Base-by-base conservation (phyloP, 2,888 invertebrate genomes). In the Dryobota labecula region DNA sequence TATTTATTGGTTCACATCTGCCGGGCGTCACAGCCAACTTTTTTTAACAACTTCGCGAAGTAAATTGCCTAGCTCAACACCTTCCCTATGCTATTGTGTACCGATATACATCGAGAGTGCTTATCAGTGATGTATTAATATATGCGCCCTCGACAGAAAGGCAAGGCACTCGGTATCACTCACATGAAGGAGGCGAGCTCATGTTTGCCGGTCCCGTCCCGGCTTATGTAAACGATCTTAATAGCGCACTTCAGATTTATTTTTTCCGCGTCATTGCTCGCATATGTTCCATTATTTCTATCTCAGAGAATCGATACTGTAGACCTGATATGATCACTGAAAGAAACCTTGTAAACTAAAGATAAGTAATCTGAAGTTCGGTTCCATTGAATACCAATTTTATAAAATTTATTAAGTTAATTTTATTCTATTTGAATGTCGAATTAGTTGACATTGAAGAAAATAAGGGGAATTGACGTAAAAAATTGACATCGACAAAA, bases 191-290 rank as follows among this genome's bases (percentile, higher is more conserved):
- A n/a, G n/a, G n/a, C n/a, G n/a, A 71, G 73, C 76, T 67, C 49
- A 73, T 88, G 87, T 90, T 88, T 88, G 82, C 85, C 82, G 79
- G 82, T 73, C 83, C 84, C 78, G 82, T 73, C 83, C 84, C 78
- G 78, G 78, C 87, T 84, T 87, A 83, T 86, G 90, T 88, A 90
- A 92, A 92, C 90, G 90, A 86, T 85, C 87, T 88, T 90, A 89
- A 89, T 90, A 90, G 92, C 89, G 83, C 83, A 87, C 91, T 92
- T 88, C 86, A 90, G 86, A 85, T 88, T 89, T 89, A 85, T 86
- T 90, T 89, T 89, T 89, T 86, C 86, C 80, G 81, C 84, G 68
- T 85, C 88, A 89, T 86, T 88, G 88, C 86, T 78, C 81, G 76
- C 83, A 80, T 83, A 76, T 84, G 76, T 75, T 74, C 83, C 73